Evolutionary conservation across 2,113 vertebrate genomes (phyloP).

Genomic region (Cheilinus undulatus): DNA sequence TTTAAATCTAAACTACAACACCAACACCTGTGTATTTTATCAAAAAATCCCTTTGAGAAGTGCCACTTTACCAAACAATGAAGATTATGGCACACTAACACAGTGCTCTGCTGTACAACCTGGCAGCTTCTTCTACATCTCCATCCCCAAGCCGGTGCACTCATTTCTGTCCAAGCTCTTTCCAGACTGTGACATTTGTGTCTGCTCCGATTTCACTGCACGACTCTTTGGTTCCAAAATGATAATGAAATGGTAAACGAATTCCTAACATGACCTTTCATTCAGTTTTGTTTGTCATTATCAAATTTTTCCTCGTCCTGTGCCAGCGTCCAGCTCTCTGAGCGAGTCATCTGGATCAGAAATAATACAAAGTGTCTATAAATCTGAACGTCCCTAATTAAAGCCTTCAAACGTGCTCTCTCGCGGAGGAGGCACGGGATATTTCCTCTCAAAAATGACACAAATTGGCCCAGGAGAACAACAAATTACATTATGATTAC

Average conservation of each 20-base stretch:
- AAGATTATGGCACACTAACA: slow-evolving; percentile 54
- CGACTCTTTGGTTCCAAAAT: slow-evolving; percentile 66
- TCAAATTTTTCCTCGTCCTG: slow-evolving; percentile 53
- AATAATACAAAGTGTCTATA: slow-evolving; percentile 77
- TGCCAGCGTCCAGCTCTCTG: slow-evolving; percentile 64
- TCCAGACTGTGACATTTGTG: slow-evolving; percentile 72
- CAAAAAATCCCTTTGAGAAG: background rate
- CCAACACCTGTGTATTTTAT: no score
- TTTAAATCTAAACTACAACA: no score
- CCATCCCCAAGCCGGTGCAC: slow-evolving; percentile 25
- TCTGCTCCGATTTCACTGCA: slow-evolving; percentile 69
- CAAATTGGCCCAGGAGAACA: slow-evolving; percentile 72
- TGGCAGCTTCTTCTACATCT: slow-evolving; percentile 57
- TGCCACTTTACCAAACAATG: slow-evolving; percentile 6
- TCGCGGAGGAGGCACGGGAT: slow-evolving; percentile 50
- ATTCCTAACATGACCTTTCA: slow-evolving; percentile 69
- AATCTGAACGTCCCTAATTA: slow-evolving; percentile 73
- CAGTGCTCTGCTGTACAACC: slow-evolving; percentile 30
- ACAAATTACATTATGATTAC: slow-evolving; percentile 81
- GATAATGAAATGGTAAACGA: slow-evolving; percentile 82
- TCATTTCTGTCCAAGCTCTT: slow-evolving; percentile 40
- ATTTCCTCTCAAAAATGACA: slow-evolving; percentile 58
- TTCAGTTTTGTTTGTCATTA: slow-evolving; percentile 78
- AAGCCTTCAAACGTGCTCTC: slow-evolving; percentile 61
- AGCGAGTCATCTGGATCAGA: slow-evolving; percentile 73